These are phyloP conservation scores for Corythaixoides concolor DNA, from an alignment of 2,113 vertebrate species.

Conservation along the genomic window DNA sequence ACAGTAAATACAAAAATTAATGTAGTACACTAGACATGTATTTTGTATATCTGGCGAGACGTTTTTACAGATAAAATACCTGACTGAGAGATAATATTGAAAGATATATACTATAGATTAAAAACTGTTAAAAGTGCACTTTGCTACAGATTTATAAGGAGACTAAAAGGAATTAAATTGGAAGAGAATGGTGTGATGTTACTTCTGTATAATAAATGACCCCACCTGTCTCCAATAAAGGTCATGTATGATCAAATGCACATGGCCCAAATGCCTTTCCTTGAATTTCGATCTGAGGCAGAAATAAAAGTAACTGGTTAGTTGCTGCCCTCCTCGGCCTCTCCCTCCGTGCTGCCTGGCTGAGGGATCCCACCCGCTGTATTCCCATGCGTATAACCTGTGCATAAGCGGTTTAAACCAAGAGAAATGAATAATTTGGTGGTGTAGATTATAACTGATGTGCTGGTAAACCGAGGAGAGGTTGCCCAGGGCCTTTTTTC, in stretches of 20 bases:
- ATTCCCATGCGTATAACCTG: neutral
- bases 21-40: conserved; percentile 60
- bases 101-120: conserved; percentile 71
- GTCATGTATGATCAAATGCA: conserved; percentile 41
- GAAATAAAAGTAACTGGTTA: neutral
- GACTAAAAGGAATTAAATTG: conserved; percentile 53
- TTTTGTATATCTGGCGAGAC: conserved; percentile 75
- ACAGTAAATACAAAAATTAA: conserved; percentile 17
- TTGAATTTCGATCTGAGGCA: neutral
- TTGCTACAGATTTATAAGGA: conserved; percentile 74
- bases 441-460: fast-evolving
- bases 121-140: conserved; percentile 70
- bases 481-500: neutral
- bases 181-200: conserved; percentile 50
- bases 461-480: neutral
- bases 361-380: neutral
- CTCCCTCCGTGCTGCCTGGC: neutral
- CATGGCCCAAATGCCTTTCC: neutral
- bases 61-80: conserved; percentile 69
- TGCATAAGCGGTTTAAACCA: neutral
- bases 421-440: neutral
- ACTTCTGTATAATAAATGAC: conserved; percentile 68
- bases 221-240: conserved; percentile 69
- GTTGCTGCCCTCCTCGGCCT: neutral
- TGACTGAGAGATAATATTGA: conserved; percentile 68